A percentile compares a stretch with the other conserved stretches of the same genome.
Evolutionary conservation across 2,797 vertebrate genomes (phyloP).

Genomic region (Meriones psammophilus): DNA sequence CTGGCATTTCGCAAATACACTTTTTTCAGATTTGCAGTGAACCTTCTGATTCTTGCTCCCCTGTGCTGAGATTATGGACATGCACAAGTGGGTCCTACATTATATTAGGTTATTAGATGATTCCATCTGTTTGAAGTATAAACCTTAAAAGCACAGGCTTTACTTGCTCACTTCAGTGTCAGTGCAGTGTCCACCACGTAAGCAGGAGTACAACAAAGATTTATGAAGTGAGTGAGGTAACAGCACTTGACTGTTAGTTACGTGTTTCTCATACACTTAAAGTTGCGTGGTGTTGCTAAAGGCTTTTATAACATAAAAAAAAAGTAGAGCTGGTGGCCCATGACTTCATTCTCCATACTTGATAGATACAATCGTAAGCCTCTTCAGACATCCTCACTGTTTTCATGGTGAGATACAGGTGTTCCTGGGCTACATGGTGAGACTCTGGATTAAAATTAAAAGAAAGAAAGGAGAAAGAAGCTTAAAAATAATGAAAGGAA

Average conservation of each 20-base stretch:
- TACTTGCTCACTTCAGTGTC: neutral
- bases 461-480: neutral
- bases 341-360: neutral
- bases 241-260: neutral
- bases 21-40: neutral
- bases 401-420: neutral
- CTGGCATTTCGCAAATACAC: neutral
- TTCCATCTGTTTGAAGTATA: neutral
- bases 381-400: neutral
- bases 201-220: neutral
- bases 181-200: neutral
- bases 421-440: neutral
- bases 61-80: neutral
- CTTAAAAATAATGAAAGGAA: neutral
- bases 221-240: constrained; percentile 6
- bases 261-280: neutral
- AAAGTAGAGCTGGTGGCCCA: neutral
- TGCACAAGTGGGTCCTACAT: neutral
- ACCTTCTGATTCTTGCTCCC: neutral
- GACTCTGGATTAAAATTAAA: neutral
- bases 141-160: neutral
- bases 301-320: neutral
- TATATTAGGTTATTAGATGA: neutral
- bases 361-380: neutral
- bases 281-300: neutral